Evolutionary conservation across 2,113 vertebrate genomes (phyloP).

Genomic region (Grammomys dolichurus): DNA sequence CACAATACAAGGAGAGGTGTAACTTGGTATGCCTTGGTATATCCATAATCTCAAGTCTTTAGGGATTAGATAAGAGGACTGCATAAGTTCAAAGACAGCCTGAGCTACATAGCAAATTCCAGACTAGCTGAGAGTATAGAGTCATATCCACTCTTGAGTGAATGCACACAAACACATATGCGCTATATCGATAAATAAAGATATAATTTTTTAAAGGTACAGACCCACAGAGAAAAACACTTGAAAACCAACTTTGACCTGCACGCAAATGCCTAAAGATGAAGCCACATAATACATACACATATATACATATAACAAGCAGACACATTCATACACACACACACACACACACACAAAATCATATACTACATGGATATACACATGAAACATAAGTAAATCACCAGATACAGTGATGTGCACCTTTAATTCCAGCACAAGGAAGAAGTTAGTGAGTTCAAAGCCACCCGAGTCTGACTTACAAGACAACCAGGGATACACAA

Average conservation of each 20-base stretch:
- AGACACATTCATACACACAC: neutral
- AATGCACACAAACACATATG: neutral
- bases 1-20: neutral
- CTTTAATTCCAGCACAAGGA: neutral
- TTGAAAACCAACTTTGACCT: neutral
- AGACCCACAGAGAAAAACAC: neutral
- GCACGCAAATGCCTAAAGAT: neutral
- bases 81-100: too few species aligned
- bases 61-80: neutral
- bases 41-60: neutral
- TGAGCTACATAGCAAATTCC: neutral
- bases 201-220: neutral
- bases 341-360: neutral
- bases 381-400: neutral
- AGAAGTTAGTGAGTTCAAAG: neutral
- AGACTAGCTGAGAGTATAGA: neutral
- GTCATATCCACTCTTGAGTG: too few species aligned
- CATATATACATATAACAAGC: neutral
- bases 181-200: neutral
- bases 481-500: neutral
- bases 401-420: fast-evolving
- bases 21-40: neutral
- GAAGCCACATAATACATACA: neutral
- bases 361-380: neutral
- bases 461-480: neutral